phyloP scores from a whole-genome alignment of 2,797 vertebrate genomes.

The Artibeus jamaicensis region DNA sequence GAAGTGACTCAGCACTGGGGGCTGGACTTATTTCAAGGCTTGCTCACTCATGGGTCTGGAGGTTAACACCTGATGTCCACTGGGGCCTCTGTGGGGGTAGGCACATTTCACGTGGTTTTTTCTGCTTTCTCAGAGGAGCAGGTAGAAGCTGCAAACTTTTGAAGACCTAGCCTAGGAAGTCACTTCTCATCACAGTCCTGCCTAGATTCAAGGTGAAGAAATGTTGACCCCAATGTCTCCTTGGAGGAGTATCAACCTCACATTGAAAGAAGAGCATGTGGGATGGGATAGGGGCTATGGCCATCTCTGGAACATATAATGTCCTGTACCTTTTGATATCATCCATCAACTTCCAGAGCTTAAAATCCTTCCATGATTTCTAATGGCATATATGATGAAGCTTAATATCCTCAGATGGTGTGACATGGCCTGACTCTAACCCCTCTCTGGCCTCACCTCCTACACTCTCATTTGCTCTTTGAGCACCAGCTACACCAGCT shows the following conservation, averaged over 20 bases:
- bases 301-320: background rate
- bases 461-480: background rate
- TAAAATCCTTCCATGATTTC: background rate
- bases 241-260: background rate
- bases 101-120: background rate
- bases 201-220: background rate
- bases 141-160: background rate
- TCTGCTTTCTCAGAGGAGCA: background rate
- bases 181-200: background rate
- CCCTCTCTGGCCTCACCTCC: background rate
- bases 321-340: background rate
- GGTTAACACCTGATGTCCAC: fast-evolving
- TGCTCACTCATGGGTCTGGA: background rate
- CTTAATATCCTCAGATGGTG: background rate
- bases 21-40: background rate
- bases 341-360: background rate
- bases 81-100: background rate
- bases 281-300: background rate
- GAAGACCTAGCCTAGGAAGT: background rate
- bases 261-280: background rate
- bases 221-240: background rate
- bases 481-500: background rate
- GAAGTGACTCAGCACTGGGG: background rate
- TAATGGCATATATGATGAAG: background rate
- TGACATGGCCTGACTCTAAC: background rate